Conservation (phyloP, 2,113 vertebrate genomes). For the Odontesthes bonariensis region DNA sequence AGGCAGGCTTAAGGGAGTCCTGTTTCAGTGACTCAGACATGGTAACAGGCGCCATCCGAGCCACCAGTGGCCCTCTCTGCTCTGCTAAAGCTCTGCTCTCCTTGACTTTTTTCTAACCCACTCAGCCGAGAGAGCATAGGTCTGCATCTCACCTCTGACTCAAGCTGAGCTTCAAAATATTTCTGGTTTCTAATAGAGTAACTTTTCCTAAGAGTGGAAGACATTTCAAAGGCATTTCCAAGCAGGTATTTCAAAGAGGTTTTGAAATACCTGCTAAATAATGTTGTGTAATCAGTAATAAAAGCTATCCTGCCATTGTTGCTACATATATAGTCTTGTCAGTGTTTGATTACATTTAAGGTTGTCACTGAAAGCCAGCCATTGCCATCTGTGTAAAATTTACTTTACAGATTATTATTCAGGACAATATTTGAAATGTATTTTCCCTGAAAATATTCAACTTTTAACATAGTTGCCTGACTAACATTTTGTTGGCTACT, state of each 20-base stretch:
- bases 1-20: slow-evolving; percentile 87
- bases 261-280: slow-evolving; percentile 22
- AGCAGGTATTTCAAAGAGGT: slow-evolving; percentile 39
- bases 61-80: slow-evolving; percentile 56
- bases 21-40: slow-evolving; percentile 99
- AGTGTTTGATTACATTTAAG: neutral
- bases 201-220: slow-evolving; percentile 21
- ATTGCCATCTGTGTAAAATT: neutral
- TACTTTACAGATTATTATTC: neutral
- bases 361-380: neutral
- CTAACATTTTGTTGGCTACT: slow-evolving; percentile 52
- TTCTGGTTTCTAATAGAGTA: slow-evolving; percentile 2
- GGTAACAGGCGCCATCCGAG: slow-evolving; percentile 85
- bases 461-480: slow-evolving; percentile 49
- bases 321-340: neutral
- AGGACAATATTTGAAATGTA: slow-evolving; percentile 57
- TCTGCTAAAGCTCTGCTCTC: slow-evolving; percentile 58
- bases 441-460: slow-evolving; percentile 41
- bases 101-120: slow-evolving; percentile 83
- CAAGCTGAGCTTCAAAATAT: slow-evolving; percentile 38
- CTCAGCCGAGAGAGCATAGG: slow-evolving; percentile 75
- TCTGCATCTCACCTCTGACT: slow-evolving; percentile 75
- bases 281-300: neutral
- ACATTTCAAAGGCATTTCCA: slow-evolving; percentile 29
- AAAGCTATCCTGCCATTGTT: neutral